phyloP scores from a whole-genome alignment of 2,113 vertebrate species.

The Polyodon spathula region DNA sequence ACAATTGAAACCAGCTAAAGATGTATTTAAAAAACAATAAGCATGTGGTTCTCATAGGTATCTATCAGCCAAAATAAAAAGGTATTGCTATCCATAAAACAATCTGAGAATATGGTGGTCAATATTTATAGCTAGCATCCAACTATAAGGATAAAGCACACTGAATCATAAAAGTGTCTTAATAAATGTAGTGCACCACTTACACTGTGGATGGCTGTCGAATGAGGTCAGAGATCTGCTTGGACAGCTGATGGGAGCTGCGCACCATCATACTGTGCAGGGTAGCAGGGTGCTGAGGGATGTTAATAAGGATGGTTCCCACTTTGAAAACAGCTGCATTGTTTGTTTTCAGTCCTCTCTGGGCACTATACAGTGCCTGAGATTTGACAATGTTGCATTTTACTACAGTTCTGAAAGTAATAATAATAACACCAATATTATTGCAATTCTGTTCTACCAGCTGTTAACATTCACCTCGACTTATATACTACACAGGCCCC shows the following conservation, averaged over 20 bases:
- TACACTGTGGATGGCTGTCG: constrained; percentile 82
- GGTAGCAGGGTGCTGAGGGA: constrained; percentile 93
- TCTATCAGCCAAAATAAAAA: too few relatives aligned
- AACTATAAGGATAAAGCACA: background rate
- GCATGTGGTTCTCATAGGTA: too few relatives aligned
- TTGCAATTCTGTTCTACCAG: background rate
- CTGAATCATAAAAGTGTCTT: background rate
- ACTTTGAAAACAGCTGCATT: constrained; percentile 92
- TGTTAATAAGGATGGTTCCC: constrained; percentile 93
- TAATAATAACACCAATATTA: background rate
- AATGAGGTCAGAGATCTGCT: constrained; percentile 97
- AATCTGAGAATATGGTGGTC: too few relatives aligned
- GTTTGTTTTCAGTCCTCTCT: constrained; percentile 86
- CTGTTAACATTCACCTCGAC: too few relatives aligned
- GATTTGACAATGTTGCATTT: constrained; percentile 98
- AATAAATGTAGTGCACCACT: constrained; percentile 29
- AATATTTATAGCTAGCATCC: too few relatives aligned
- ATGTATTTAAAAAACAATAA: too few relatives aligned
- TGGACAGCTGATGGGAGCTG: constrained; percentile 96
- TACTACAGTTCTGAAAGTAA: constrained; percentile 82
- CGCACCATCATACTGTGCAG: constrained; percentile 99
- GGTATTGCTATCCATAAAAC: too few relatives aligned
- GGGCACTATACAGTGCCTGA: constrained; percentile 92
- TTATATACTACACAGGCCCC: background rate
- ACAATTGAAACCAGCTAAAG: too few relatives aligned